These are phyloP conservation scores for Geophilus truncorum DNA, from an alignment of 2,888 invertebrate genomes.

Conservation along the genomic window DNA sequence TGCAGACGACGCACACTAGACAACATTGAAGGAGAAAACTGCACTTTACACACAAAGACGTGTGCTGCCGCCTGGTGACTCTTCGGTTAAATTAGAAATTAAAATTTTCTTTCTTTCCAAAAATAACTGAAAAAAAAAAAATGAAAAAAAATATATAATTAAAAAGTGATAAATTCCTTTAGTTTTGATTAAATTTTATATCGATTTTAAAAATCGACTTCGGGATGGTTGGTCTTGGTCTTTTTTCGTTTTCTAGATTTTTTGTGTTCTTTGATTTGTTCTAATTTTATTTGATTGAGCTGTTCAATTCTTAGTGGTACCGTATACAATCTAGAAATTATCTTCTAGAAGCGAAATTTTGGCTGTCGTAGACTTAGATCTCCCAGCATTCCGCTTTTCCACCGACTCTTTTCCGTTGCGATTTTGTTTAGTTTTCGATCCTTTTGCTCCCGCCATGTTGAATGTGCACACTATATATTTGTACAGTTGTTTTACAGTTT, in stretches of 20 bases:
- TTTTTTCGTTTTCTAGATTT: background rate
- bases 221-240: constrained; percentile 11
- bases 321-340: background rate
- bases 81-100: background rate
- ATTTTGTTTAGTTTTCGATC: background rate
- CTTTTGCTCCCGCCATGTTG: background rate
- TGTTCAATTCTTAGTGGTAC: background rate
- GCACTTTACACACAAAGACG: background rate
- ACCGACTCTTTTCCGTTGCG: background rate
- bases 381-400: background rate
- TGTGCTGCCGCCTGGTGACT: background rate
- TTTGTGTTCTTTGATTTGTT: background rate
- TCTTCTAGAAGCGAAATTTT: too few species aligned
- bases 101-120: background rate
- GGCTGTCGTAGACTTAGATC: background rate
- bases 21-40: constrained; percentile 18
- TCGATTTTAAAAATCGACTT: background rate
- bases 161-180: too few species aligned
- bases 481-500: background rate
- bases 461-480: background rate
- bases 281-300: background rate
- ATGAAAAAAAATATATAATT: background rate
- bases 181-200: background rate
- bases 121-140: background rate
- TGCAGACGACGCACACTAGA: constrained; percentile 25